Conservation (phyloP, 2,113 vertebrate genomes). For the Gracilinanus agilis region DNA sequence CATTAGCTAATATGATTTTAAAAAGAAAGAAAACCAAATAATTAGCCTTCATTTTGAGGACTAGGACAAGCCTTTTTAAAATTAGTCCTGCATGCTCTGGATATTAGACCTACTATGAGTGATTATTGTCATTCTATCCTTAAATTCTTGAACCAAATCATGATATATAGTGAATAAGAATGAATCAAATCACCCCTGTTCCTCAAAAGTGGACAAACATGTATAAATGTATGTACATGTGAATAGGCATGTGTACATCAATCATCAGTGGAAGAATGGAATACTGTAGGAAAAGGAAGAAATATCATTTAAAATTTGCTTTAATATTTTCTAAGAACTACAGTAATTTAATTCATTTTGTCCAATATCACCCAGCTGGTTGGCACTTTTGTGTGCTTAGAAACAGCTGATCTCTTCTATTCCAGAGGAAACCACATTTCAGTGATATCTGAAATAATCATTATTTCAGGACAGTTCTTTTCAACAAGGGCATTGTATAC, state of each 20-base stretch:
- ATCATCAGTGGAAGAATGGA: neutral
- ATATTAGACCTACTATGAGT: too few species aligned
- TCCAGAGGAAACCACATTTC: neutral
- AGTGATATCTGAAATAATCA: slow-evolving; percentile 35
- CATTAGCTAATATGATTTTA: too few species aligned
- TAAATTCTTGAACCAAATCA: too few species aligned
- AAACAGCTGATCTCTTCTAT: slow-evolving; percentile 15
- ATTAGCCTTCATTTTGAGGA: too few species aligned
- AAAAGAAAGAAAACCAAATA: too few species aligned
- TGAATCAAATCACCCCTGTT: too few species aligned
- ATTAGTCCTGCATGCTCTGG: too few species aligned
- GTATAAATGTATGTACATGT: neutral
- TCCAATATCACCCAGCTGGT: neutral
- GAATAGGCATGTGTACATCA: neutral
- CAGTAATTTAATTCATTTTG: neutral
- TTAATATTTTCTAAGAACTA: neutral
- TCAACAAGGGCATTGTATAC: neutral
- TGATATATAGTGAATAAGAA: too few species aligned
- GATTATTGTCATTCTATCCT: too few species aligned
- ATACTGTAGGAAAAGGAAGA: neutral
- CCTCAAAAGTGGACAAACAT: too few species aligned
- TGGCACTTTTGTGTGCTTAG: neutral
- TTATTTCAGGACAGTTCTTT: slow-evolving; percentile 12
- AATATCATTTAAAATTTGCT: neutral
- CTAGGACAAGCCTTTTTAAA: too few species aligned